Percentiles rank a stretch among this genome's conserved stretches.
phyloP scores from a whole-genome alignment of 2,113 vertebrate species.

The Perccottus glenii region DNA sequence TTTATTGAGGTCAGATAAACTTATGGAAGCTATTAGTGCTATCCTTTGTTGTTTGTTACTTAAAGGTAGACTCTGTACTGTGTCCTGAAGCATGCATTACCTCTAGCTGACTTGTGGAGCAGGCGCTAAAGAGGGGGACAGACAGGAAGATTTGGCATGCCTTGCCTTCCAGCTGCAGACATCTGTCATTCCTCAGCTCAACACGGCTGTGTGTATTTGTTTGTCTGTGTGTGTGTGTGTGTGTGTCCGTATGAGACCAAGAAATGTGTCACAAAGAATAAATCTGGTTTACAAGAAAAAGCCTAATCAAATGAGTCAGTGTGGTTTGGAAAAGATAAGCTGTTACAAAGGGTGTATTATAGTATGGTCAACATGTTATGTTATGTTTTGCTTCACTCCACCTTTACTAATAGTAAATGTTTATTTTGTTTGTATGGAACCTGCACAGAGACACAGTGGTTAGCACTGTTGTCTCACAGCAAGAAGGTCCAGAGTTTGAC shows the following conservation, averaged over 20 bases:
- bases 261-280: conserved; percentile 59
- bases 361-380: neutral
- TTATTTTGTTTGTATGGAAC: too few relatives aligned
- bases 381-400: neutral
- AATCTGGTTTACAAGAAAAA: conserved; percentile 21
- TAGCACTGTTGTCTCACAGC: neutral
- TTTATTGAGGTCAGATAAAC: conserved; percentile 51
- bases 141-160: conserved; percentile 89
- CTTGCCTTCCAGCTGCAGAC: conserved; percentile 88
- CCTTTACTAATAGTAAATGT: too few relatives aligned
- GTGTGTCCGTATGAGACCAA: conserved; percentile 54
- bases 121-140: conserved; percentile 79
- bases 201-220: conserved; percentile 78
- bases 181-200: conserved; percentile 90
- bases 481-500: too few relatives aligned
- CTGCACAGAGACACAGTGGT: too few relatives aligned
- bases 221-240: conserved; percentile 74
- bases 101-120: conserved; percentile 81
- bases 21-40: conserved; percentile 46
- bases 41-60: conserved; percentile 47
- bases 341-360: conserved; percentile 21
- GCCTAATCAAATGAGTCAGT: neutral
- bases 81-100: conserved; percentile 29
- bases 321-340: conserved; percentile 16
- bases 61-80: conserved; percentile 32